Base-by-base conservation (phyloP, 2,888 invertebrate species). In the Eustalomyia histrio region DNA sequence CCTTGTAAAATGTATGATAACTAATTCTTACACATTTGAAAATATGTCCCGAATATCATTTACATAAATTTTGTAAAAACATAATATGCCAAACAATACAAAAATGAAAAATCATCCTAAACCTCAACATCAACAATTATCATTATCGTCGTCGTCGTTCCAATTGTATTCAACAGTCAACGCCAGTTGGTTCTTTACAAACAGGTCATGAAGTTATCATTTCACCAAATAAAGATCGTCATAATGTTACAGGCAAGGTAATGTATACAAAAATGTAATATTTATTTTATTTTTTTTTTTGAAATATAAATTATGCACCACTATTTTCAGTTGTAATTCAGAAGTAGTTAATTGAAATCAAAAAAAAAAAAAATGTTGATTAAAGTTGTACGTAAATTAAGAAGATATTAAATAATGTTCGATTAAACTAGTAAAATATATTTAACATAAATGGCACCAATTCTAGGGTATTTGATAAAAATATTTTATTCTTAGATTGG, bases 181-280 rank as follows among this genome's bases (percentile, higher is more conserved):
- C 97, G 84, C 97, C 97, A 82, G 96, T 97, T 89, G 97, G 97
- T 89, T 97, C 97, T 65, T 92, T 97, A 89, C 97, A 96, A 92
- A 97, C 97, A 85, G 95, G 95, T 86, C 97, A 97, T 90, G 97
- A 97, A 92, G 94, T 96, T 85, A 95, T 97, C 85, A 95, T 96
- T 86, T 97, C 97, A 86, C 97, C 97, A 85, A 96, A 96, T 91
- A 94, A 97, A 88, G 97, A 97, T 91, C 93, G 96, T 91, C 95
- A 95, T 92, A 94, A 94, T 87, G 92, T 95, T 86, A 94, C 94
- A 90, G 94, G 94, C 90, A 95, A 96, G 95, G 96, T 96, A 92
- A 92, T 58, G 72, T 83, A 75, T 76, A 47, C 10, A 39, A 39
- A 39, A 18, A 55, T 68, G 50, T 4, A 29, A 3, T 6, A 29